Evolutionary conservation across 2,797 vertebrate species (phyloP).

Genomic region (Tinamus major): DNA sequence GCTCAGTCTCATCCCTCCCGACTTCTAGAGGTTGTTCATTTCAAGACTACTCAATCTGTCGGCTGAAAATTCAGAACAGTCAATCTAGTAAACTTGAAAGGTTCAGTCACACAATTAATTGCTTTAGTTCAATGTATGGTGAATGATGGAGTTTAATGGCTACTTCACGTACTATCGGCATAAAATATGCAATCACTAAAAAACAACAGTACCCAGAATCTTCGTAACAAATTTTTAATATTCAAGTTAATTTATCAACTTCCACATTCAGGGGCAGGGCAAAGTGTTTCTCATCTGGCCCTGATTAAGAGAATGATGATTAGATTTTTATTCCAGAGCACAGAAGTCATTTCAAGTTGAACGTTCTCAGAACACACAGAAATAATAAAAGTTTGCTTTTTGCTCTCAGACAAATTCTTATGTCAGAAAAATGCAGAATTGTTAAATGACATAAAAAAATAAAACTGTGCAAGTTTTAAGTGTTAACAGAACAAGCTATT

Average conservation of each 20-base stretch:
- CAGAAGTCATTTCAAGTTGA: background rate
- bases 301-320: background rate
- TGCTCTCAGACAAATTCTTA: background rate
- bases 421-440: background rate
- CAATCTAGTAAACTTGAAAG: background rate
- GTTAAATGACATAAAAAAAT: background rate
- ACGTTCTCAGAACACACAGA: background rate
- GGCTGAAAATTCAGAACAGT: background rate
- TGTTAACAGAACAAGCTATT: background rate
- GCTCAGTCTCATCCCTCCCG: background rate
- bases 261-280: background rate
- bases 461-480: background rate
- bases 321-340: background rate
- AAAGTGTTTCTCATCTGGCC: background rate
- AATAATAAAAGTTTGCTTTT: background rate
- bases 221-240: background rate
- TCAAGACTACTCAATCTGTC: background rate
- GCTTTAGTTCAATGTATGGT: background rate
- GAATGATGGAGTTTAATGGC: background rate
- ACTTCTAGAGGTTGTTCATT: background rate
- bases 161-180: background rate
- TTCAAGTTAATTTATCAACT: background rate
- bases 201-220: background rate
- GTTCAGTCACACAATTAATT: background rate
- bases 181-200: background rate